A percentile compares a stretch with the other conserved stretches of the same genome.
Evolutionary conservation across 2,888 invertebrate genomes (phyloP).

Genomic region (Drosophila planitibia): DNA sequence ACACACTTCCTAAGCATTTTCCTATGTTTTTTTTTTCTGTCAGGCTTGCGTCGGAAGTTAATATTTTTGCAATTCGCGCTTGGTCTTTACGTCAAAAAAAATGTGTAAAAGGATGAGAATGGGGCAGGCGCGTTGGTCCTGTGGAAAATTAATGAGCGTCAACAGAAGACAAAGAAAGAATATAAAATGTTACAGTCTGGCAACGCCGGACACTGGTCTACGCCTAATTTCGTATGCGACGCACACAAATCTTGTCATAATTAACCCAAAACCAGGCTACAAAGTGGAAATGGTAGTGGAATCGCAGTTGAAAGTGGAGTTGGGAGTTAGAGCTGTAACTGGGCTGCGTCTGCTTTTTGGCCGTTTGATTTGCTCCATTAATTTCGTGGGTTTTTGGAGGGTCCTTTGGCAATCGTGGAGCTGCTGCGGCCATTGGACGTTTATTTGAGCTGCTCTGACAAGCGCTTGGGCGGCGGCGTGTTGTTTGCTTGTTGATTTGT

Average conservation of each 20-base stretch:
- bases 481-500: conserved; percentile 71
- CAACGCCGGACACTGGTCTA: conserved; percentile 28
- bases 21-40: background rate
- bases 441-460: conserved; percentile 68
- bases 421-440: conserved; percentile 13
- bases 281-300: conserved; percentile 10
- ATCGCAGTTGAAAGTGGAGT: conserved; percentile 4
- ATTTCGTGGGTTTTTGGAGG: conserved; percentile 58
- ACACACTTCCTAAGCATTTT: too few relatives aligned
- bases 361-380: conserved; percentile 76
- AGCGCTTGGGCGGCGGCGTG: conserved; percentile 37
- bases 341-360: conserved; percentile 55
- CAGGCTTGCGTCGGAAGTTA: conserved; percentile 52
- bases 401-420: conserved; percentile 6
- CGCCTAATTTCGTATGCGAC: conserved; percentile 74
- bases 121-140: conserved; percentile 9
- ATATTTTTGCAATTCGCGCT: conserved; percentile 64
- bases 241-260: conserved; percentile 79
- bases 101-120: conserved; percentile 24
- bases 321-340: conserved; percentile 2
- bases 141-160: conserved; percentile 53
- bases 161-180: background rate
- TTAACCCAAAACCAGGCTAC: conserved; percentile 54
- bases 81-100: conserved; percentile 63
- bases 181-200: conserved; percentile 28